phyloP scores from a whole-genome alignment of 2,113 vertebrate species.

The Rhinolophus sinicus region DNA sequence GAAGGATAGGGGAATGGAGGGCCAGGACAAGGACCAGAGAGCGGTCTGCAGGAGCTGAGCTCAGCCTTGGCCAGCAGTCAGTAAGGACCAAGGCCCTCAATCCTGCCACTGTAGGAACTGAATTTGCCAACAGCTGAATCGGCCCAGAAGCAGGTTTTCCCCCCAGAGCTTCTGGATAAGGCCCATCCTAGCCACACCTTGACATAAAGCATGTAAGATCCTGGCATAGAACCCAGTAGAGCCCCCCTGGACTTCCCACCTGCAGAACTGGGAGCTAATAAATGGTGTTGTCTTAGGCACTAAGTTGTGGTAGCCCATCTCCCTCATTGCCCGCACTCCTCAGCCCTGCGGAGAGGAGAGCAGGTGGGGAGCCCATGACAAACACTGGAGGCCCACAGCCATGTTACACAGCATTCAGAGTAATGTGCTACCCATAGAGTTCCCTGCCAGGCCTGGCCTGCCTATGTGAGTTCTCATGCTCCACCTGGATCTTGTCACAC shows the following conservation, averaged over 20 bases:
- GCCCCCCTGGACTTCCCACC: not conserved
- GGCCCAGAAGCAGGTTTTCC: not conserved
- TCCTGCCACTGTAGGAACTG: no score
- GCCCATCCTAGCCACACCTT: not conserved
- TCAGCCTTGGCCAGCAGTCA: not conserved
- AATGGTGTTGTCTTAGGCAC: no score
- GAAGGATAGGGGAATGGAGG: not conserved
- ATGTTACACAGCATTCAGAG: accelerated
- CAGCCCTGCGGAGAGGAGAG: not conserved
- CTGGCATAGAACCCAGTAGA: not conserved
- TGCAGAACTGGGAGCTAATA: not conserved
- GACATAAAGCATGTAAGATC: not conserved
- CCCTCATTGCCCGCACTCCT: not conserved
- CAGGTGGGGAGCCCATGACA: not conserved
- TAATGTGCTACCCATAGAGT: accelerated
- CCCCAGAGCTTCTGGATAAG: not conserved
- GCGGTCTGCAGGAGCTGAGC: no score
- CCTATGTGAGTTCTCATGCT: not conserved
- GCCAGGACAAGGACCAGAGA: no score
- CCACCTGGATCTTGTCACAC: conserved; percentile 93
- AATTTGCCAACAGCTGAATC: no score
- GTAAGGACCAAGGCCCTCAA: not conserved
- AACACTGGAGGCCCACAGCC: not conserved
- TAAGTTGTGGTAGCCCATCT: not conserved
- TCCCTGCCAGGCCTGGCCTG: accelerated